phyloP scores from a whole-genome alignment of 1,140 invertebrate species.

The Drosophila nigrodunni region DNA sequence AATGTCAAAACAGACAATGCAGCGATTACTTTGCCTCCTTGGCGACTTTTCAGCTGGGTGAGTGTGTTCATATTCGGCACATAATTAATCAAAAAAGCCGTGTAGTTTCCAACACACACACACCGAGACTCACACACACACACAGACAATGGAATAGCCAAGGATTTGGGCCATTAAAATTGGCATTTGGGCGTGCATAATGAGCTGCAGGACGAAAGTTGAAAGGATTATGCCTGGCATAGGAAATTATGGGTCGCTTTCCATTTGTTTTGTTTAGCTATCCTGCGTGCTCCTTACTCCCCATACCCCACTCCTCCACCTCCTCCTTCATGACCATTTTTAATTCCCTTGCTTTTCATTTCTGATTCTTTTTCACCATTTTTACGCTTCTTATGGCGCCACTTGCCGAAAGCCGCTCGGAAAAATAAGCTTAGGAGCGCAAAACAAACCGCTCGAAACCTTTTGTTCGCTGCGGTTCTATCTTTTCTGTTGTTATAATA shows the following conservation, averaged over 20 bases:
- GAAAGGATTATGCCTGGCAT: constrained; percentile 73
- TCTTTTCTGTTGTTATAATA: constrained; percentile 16
- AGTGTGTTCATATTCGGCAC: constrained; percentile 55
- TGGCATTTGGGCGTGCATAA: constrained; percentile 65
- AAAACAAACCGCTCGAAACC: constrained; percentile 67
- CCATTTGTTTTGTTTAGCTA: constrained; percentile 57
- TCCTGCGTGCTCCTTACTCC: not conserved
- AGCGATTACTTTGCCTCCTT: constrained; percentile 68
- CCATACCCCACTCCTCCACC: constrained; percentile 10
- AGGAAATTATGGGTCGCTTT: constrained; percentile 63
- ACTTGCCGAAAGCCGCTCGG: constrained; percentile 63
- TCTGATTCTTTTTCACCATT: constrained; percentile 56
- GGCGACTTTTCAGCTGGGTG: not conserved
- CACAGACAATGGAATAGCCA: constrained; percentile 32
- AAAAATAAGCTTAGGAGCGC: constrained; percentile 77
- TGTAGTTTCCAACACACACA: constrained; percentile 29
- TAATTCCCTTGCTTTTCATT: constrained; percentile 73
- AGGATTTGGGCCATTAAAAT: constrained; percentile 81
- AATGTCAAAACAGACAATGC: constrained; percentile 82
- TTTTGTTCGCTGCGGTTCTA: constrained; percentile 56
- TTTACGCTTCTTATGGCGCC: constrained; percentile 66
- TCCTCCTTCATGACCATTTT: constrained; percentile 52
- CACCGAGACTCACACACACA: too few relatives aligned
- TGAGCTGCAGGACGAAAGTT: constrained; percentile 53
- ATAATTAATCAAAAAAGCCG: constrained; percentile 80